A percentile compares a stretch with the other conserved stretches of the same genome.
These are phyloP conservation scores for Lindbergichthys nudifrons DNA, from an alignment of 2,797 vertebrate species.

Conservation along the genomic window DNA sequence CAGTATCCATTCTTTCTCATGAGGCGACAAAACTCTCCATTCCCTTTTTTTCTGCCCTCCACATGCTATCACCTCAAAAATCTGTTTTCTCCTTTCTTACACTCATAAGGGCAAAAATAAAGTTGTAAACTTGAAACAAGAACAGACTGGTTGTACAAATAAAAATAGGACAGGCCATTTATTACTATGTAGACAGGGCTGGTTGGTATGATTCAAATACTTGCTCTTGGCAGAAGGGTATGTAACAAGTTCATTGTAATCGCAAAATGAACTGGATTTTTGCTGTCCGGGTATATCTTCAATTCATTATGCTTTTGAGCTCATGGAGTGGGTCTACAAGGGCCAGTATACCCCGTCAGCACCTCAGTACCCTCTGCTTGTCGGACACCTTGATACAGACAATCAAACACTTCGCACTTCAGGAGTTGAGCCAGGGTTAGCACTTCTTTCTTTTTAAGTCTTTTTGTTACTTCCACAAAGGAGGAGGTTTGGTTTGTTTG, in stretches of 20 bases:
- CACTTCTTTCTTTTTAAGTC: too few species aligned
- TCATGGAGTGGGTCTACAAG: too few species aligned
- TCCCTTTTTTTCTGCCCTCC: conserved; percentile 21
- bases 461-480: too few species aligned
- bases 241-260: not conserved
- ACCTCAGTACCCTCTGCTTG: too few species aligned
- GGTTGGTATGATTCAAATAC: too few species aligned
- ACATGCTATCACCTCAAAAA: conserved; percentile 27
- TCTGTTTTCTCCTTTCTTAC: not conserved
- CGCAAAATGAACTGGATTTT: not conserved
- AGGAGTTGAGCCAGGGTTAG: too few species aligned
- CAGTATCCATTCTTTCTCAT: conserved; percentile 60
- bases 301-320: too few species aligned
- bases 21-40: conserved; percentile 40
- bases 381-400: too few species aligned
- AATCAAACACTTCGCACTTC: too few species aligned
- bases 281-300: too few species aligned
- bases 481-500: too few species aligned
- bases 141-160: not conserved
- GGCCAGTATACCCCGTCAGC: too few species aligned
- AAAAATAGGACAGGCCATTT: not conserved
- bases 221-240: not conserved
- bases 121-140: not conserved
- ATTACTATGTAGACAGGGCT: not conserved
- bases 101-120: not conserved